Conservation (phyloP, 1,140 invertebrate species). For the Drosophila nannoptera region DNA sequence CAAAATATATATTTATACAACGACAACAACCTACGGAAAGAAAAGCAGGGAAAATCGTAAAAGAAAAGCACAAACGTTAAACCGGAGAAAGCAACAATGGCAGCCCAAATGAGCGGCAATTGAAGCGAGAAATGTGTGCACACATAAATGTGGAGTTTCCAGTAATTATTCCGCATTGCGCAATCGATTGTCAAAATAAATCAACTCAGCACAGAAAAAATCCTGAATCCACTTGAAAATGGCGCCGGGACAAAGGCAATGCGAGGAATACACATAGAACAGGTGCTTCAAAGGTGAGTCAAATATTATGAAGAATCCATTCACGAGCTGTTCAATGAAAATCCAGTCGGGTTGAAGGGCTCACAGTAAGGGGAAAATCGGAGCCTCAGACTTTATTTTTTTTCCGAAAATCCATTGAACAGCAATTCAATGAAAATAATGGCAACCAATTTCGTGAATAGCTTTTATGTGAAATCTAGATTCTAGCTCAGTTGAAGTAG, state of each 20-base stretch:
- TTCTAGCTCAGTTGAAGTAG: too few species aligned
- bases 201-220: constrained; percentile 27
- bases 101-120: constrained; percentile 43
- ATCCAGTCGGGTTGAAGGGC: background rate
- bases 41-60: background rate
- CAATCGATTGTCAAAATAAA: constrained; percentile 58
- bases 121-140: constrained; percentile 60
- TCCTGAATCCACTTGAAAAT: constrained; percentile 25
- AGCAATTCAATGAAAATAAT: too few species aligned
- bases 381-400: too few species aligned
- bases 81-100: constrained; percentile 37
- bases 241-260: constrained; percentile 19
- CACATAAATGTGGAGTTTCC: constrained; percentile 34
- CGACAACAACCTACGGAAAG: background rate
- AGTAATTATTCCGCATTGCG: constrained; percentile 71
- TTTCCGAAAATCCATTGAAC: too few species aligned
- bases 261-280: constrained; percentile 30
- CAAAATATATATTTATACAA: constrained; percentile 9
- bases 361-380: too few species aligned
- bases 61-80: constrained; percentile 8
- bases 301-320: background rate
- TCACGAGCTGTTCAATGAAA: background rate
- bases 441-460: too few species aligned
- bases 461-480: too few species aligned
- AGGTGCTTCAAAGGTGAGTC: constrained; percentile 36